Percentiles rank a stretch among this genome's conserved stretches.
Conservation (phyloP, 2,888 invertebrate genomes). For the Leptarthrus brevirostris region DNA sequence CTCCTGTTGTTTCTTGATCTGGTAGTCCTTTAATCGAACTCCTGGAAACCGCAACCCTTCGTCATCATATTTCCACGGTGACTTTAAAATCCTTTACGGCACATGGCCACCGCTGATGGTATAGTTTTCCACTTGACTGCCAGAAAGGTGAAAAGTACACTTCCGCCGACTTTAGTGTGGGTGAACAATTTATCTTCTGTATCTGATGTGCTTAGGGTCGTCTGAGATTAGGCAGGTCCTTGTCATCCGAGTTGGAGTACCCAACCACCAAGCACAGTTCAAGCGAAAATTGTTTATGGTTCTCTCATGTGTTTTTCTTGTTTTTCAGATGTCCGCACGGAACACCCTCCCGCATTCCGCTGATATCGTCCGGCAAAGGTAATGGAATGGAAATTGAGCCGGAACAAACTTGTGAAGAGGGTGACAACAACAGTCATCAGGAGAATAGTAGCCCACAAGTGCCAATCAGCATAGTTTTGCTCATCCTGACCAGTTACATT, state of each 20-base stretch:
- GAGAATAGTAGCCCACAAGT: conserved; percentile 65
- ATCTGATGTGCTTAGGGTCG: conserved; percentile 9
- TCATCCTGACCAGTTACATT: conserved; percentile 79
- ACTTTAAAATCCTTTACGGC: conserved; percentile 16
- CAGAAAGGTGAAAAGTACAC: conserved; percentile 25
- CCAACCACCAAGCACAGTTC: conserved; percentile 3
- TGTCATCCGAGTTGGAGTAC: not conserved
- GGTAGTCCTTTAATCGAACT: not conserved
- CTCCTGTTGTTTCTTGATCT: too few species aligned
- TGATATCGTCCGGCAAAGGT: conserved; percentile 70
- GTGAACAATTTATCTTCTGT: conserved; percentile 20
- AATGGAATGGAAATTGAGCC: conserved; percentile 50
- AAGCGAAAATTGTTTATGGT: conserved; percentile 36
- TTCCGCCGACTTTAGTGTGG: not conserved
- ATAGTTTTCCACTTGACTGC: conserved; percentile 38
- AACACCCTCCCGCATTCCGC: conserved; percentile 81
- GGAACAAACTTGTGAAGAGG: conserved; percentile 22
- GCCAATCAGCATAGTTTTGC: conserved; percentile 74
- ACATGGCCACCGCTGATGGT: not conserved
- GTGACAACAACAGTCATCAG: conserved; percentile 49
- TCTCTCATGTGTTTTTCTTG: conserved; percentile 51
- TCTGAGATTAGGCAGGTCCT: not conserved
- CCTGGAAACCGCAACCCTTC: conserved; percentile 19
- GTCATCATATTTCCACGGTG: conserved; percentile 22
- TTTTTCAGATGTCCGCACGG: conserved; percentile 71